Evolutionary conservation across 2,888 invertebrate genomes (phyloP).

Genomic region (Drosophila suboccidentalis): DNA sequence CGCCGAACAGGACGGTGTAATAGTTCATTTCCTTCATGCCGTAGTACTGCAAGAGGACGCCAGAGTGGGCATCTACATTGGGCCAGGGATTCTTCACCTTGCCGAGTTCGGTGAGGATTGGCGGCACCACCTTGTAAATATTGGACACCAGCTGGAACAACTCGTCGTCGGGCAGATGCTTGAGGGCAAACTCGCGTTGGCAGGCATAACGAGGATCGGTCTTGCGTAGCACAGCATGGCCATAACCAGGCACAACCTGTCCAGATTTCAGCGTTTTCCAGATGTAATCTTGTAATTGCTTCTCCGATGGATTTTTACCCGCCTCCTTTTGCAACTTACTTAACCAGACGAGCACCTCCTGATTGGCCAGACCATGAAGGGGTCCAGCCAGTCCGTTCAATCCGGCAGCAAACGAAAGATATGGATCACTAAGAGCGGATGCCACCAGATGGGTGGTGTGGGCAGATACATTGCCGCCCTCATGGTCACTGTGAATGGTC

Average conservation of each 20-base stretch:
- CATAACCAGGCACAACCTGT: conserved; percentile 93
- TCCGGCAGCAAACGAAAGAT: conserved; percentile 91
- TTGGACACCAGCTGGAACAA: conserved; percentile 91
- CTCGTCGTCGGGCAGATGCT: conserved; percentile 91
- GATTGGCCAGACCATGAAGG: conserved; percentile 94
- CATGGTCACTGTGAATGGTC: conserved; percentile 92
- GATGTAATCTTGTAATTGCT: conserved; percentile 85
- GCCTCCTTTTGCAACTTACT: conserved; percentile 87
- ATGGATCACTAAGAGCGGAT: conserved; percentile 93
- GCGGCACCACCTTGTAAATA: conserved; percentile 92
- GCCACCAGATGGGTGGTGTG: conserved; percentile 93
- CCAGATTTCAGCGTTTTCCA: conserved; percentile 87
- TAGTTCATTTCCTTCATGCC: conserved; percentile 93
- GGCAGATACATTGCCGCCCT: conserved; percentile 94
- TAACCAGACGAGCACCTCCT: conserved; percentile 96
- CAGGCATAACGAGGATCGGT: conserved; percentile 92
- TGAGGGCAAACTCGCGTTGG: conserved; percentile 92
- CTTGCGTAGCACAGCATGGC: conserved; percentile 93
- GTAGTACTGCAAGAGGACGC: conserved; percentile 92
- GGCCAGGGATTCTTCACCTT: conserved; percentile 96
- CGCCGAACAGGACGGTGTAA: conserved; percentile 94
- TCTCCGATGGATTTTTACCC: conserved; percentile 9
- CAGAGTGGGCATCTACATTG: conserved; percentile 95
- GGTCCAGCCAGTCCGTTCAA: conserved; percentile 94
- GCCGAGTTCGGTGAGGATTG: conserved; percentile 90